phyloP scores from a whole-genome alignment of 1,140 invertebrate species.

The Drosophila rhopaloa region DNA sequence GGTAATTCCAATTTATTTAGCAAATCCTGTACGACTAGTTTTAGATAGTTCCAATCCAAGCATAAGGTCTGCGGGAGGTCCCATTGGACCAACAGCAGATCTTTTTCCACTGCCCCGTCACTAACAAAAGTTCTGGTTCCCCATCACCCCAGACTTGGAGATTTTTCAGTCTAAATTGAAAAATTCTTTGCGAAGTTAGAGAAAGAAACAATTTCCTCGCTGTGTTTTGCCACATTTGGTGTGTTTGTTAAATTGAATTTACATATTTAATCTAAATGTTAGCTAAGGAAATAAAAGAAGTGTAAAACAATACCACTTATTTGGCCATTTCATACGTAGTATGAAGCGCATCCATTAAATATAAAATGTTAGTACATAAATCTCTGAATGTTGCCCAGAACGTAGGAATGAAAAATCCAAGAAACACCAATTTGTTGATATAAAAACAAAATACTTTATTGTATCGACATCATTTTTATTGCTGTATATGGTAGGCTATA shows the following conservation, averaged over 20 bases:
- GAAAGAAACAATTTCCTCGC: slow-evolving; percentile 35
- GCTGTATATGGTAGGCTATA: slow-evolving; percentile 76
- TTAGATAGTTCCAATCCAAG: slow-evolving; percentile 21
- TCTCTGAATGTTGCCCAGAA: slow-evolving; percentile 40
- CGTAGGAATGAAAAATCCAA: slow-evolving; percentile 17
- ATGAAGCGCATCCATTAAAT: slow-evolving; percentile 44
- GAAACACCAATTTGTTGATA: slow-evolving; percentile 76
- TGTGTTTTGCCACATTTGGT: slow-evolving; percentile 48
- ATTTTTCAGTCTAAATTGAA: slow-evolving; percentile 57
- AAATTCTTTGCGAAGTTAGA: slow-evolving; percentile 56
- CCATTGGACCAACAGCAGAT: background rate
- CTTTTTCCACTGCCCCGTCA: slow-evolving; percentile 57
- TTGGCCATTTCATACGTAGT: slow-evolving; percentile 69
- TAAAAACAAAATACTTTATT: slow-evolving; percentile 48
- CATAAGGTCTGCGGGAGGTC: background rate
- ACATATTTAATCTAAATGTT: slow-evolving; percentile 41
- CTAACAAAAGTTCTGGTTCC: slow-evolving; percentile 23
- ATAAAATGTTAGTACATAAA: slow-evolving; percentile 15
- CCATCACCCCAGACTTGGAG: slow-evolving; percentile 42
- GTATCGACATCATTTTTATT: slow-evolving; percentile 74
- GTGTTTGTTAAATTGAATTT: slow-evolving; percentile 66
- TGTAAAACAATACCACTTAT: slow-evolving; percentile 11
- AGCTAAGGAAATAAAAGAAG: slow-evolving; percentile 20
- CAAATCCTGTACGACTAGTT: slow-evolving; percentile 12
- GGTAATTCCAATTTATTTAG: slow-evolving; percentile 38